phyloP scores from a whole-genome alignment of 2,797 vertebrate genomes.

The Neopelma chrysocephalum region DNA sequence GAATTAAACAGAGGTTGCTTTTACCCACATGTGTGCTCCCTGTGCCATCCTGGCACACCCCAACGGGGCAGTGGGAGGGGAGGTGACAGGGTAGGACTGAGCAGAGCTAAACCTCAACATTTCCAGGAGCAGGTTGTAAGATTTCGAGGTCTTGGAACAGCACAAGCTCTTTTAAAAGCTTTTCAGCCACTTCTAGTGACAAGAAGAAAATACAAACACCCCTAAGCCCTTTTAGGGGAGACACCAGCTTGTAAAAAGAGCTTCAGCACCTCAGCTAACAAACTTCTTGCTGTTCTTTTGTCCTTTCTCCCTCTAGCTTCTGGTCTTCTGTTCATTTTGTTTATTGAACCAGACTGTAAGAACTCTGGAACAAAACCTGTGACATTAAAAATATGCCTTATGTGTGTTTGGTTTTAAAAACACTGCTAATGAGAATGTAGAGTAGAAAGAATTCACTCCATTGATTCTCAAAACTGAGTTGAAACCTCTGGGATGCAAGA shows the following conservation, averaged over 20 bases:
- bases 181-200: neutral
- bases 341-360: neutral
- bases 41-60: neutral
- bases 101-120: neutral
- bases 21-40: neutral
- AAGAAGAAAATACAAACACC: neutral
- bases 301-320: neutral
- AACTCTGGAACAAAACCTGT: neutral
- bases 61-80: accelerated
- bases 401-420: neutral
- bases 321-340: neutral
- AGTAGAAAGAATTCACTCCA: neutral
- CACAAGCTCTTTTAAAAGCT: neutral
- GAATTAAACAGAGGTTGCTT: neutral
- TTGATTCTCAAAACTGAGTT: neutral
- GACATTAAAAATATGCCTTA: neutral
- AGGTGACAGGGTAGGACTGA: neutral
- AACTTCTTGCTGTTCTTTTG: neutral
- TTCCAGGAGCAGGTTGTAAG: neutral
- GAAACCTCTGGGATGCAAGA: neutral
- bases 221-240: neutral
- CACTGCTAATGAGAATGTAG: neutral
- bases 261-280: neutral
- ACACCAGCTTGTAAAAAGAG: neutral
- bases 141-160: neutral